These are phyloP conservation scores for Brachypodius melanocephalos DNA, from an alignment of 2,113 vertebrate species.

Conservation along the genomic window DNA sequence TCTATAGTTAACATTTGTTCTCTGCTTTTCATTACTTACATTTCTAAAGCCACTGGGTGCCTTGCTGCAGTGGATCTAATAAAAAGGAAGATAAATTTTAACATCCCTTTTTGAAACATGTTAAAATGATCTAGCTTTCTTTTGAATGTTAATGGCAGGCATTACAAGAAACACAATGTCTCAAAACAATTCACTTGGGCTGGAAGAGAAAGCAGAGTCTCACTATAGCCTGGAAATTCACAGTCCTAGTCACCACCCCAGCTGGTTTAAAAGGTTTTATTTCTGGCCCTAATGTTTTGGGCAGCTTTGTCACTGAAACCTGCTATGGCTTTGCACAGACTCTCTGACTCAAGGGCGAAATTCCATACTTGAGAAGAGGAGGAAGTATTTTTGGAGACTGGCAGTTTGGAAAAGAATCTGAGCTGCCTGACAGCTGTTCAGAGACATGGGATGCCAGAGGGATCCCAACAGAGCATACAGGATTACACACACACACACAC, in stretches of 20 bases:
- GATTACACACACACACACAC: not conserved
- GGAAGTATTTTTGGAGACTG: constrained; percentile 37
- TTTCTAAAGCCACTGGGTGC: constrained; percentile 43
- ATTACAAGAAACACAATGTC: not conserved
- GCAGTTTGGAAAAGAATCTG: constrained; percentile 30
- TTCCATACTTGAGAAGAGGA: not conserved
- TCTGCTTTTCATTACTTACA: constrained; percentile 50
- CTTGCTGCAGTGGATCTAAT: constrained; percentile 32
- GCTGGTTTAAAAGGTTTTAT: not conserved
- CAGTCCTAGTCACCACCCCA: not conserved
- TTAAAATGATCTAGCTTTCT: constrained; percentile 43
- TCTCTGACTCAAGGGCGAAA: not conserved
- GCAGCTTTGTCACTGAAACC: not conserved
- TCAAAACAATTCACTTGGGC: not conserved
- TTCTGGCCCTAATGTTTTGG: not conserved
- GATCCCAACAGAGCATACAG: not conserved
- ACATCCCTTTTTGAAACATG: constrained; percentile 40
- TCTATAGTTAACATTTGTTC: constrained; percentile 34
- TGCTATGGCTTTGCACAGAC: not conserved
- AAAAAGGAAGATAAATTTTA: constrained; percentile 58
- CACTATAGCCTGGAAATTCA: not conserved
- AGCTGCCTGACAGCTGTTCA: constrained; percentile 36
- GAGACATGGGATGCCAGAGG: not conserved
- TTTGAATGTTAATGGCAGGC: constrained; percentile 21
- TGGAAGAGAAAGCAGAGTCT: not conserved